Evolutionary conservation across 2,797 vertebrate species (phyloP), one percentile per base, ranked within the genome.

Genomic region (Alca torda): DNA sequence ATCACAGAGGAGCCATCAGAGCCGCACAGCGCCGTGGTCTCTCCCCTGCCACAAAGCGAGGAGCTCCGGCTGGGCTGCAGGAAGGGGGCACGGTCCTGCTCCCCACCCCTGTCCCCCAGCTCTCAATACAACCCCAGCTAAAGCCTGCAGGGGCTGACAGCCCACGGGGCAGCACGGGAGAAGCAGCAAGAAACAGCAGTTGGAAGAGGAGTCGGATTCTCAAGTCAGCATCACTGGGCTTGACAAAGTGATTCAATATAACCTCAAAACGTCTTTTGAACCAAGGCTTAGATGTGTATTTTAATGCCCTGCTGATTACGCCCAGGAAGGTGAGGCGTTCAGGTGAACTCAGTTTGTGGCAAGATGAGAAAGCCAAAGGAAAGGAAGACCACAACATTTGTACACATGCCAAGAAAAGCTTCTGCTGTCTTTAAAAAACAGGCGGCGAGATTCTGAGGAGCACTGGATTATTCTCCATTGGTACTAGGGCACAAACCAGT

Each of bases 11-110:
- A 50, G 73, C 41, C 5, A 6, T 54, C 72, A 56, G 56, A 69
- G 74, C 21, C 0, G 0, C 28, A 4, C 17, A 9, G 41, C 4
- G 46, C 11, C 0, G 0, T 6, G 56, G 5, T 4, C 41, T 23
- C 26, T 14, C 16, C 60, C 46, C 6, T 4, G 41, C 3, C 54
- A 10, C 16, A 0, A 1, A 9, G 16, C 1, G 4, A 31, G 69
- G 45, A 65, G 54, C 45, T 16, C 2, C 1, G 4, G 64, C n/a
- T 7, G 10, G 6, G 39, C 81, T 73, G 72, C 50, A 56, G 64
- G 20, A n/a, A 26, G 17, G 10, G 6, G 46, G 10, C 21, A 57
- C 63, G 41, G 63, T 1, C 16, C 51, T 45, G 48, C 33, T 54
- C 11, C 54, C 68, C 13, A 0, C 31, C 30, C 54, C 28, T 4